Evolutionary conservation across 2,797 vertebrate genomes (phyloP).

Genomic region (Enteromius argenteus): DNA sequence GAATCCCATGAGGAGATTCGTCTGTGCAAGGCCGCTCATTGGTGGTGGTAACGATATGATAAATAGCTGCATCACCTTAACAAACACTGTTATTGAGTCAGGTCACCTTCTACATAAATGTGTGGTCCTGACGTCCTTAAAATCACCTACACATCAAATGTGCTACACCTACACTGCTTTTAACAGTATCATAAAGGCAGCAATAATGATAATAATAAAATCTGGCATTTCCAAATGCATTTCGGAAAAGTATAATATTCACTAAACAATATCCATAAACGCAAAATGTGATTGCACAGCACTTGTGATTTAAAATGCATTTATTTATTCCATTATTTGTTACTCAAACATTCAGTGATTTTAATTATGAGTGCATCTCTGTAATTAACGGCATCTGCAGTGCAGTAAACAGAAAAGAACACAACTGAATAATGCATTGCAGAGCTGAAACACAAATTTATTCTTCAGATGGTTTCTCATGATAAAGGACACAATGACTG

Average conservation of each 20-base stretch:
- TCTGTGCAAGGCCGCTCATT: conserved; percentile 8
- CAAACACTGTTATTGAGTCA: neutral
- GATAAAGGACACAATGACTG: neutral
- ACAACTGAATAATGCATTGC: conserved; percentile 6
- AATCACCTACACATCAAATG: neutral
- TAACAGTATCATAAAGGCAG: neutral
- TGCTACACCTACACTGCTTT: conserved; percentile 7
- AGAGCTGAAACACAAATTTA: neutral
- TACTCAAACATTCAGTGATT: neutral
- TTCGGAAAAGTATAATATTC: neutral
- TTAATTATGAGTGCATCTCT: conserved; percentile 1
- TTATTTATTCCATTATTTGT: conserved; percentile 6
- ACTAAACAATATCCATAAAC: neutral
- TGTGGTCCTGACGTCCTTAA: neutral
- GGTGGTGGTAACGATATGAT: conserved; percentile 18
- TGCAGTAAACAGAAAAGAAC: conserved; percentile 16
- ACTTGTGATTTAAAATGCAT: neutral
- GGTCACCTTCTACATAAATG: neutral
- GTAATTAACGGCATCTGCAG: neutral
- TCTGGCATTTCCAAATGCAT: neutral
- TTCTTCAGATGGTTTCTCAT: neutral
- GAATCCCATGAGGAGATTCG: conserved; percentile 41
- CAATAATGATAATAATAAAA: neutral
- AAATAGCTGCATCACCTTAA: conserved; percentile 11
- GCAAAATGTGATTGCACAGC: neutral